Evolutionary conservation across 2,888 invertebrate genomes (phyloP).

Genomic region (Craniophora ligustri): DNA sequence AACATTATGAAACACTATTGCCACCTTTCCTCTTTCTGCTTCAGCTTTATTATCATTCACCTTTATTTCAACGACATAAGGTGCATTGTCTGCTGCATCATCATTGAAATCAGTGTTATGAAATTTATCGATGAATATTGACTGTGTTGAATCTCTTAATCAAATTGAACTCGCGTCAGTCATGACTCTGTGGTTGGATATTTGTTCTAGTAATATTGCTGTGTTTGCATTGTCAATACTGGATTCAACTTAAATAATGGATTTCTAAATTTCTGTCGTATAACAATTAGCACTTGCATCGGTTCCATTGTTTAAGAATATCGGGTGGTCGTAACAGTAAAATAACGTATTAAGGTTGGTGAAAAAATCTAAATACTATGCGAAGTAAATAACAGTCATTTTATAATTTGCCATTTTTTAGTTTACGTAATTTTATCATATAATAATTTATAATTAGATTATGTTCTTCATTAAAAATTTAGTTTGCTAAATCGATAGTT

Average conservation of each 20-base stretch:
- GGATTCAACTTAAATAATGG: slow-evolving; percentile 57
- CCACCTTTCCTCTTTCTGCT: slow-evolving; percentile 44
- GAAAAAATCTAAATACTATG: too few species aligned
- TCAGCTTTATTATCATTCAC: slow-evolving; percentile 13
- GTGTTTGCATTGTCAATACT: slow-evolving; percentile 58
- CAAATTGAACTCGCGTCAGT: slow-evolving; percentile 72
- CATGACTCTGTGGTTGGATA: slow-evolving; percentile 67
- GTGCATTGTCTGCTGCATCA: slow-evolving; percentile 38
- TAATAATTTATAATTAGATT: too few species aligned
- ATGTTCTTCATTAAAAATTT: too few species aligned
- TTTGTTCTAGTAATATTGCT: slow-evolving; percentile 67
- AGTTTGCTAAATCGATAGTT: too few species aligned
- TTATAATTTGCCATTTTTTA: too few species aligned
- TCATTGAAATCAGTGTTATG: slow-evolving; percentile 50
- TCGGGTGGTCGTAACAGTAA: slow-evolving; percentile 47
- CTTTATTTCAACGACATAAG: slow-evolving; percentile 20
- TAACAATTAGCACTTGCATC: slow-evolving; percentile 62
- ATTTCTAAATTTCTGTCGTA: slow-evolving; percentile 56
- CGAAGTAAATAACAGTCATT: not conserved
- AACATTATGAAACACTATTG: slow-evolving; percentile 59
- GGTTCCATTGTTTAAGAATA: slow-evolving; percentile 33
- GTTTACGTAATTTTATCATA: too few species aligned
- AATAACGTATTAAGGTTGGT: too few species aligned
- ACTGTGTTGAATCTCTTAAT: slow-evolving; percentile 74
- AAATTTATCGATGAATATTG: slow-evolving; percentile 65